phyloP scores from a whole-genome alignment of 2,113 vertebrate genomes.

The Lamprologus tigripictilis region DNA sequence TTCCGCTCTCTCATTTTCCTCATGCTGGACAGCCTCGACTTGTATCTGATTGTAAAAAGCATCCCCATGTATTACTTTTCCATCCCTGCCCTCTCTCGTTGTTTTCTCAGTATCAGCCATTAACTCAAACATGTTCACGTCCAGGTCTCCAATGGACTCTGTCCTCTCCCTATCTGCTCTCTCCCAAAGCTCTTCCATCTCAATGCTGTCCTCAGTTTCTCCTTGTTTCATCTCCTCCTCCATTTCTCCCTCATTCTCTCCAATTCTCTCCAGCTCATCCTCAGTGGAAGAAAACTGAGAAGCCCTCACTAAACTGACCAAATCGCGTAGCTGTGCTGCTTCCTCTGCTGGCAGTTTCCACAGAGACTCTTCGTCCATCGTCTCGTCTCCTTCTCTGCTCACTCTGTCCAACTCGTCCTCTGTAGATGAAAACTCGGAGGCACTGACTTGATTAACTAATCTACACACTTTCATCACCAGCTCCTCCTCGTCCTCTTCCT shows the following conservation, averaged over 20 bases:
- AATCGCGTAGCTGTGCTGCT: background rate
- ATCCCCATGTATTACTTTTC: background rate
- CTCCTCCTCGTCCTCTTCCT: background rate
- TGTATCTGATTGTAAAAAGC: background rate
- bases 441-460: conserved; percentile 25
- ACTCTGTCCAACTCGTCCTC: conserved; percentile 58
- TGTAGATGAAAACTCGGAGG: conserved; percentile 51
- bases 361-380: background rate
- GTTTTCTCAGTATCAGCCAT: background rate
- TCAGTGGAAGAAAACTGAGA: conserved; percentile 58
- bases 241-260: background rate
- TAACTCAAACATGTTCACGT: conserved; percentile 47
- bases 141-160: conserved; percentile 24
- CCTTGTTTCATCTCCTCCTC: background rate
- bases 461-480: conserved; percentile 40
- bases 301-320: conserved; percentile 40
- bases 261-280: conserved; percentile 38
- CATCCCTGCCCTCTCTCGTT: background rate
- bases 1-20: background rate
- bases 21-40: background rate
- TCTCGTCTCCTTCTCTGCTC: conserved; percentile 6
- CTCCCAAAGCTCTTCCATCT: background rate
- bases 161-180: background rate
- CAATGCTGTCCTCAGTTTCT: background rate
- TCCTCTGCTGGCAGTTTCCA: conserved; percentile 33